A percentile compares a stretch with the other conserved stretches of the same genome.
Conservation (phyloP, 2,888 invertebrate genomes). For the Ypsolopha sequella region DNA sequence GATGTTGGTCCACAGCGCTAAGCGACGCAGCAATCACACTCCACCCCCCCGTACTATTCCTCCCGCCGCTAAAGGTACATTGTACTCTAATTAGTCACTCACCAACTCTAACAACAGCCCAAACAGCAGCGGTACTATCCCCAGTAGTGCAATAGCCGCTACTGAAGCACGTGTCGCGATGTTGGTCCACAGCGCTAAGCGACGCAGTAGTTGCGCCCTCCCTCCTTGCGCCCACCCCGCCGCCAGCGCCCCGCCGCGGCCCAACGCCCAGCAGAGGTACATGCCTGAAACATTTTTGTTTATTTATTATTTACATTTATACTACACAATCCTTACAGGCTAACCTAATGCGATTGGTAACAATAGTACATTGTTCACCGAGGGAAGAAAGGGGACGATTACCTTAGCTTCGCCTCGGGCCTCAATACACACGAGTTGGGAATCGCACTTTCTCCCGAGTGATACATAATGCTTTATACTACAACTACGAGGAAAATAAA, state of each 20-base stretch:
- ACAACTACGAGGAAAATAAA: too few species aligned
- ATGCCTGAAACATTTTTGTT: conserved; percentile 73
- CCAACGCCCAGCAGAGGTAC: conserved; percentile 95
- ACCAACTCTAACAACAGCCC: conserved; percentile 92
- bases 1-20: conserved; percentile 79
- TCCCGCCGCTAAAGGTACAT: conserved; percentile 91
- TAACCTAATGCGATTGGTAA: too few species aligned
- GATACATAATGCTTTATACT: too few species aligned
- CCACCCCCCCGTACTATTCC: conserved; percentile 87
- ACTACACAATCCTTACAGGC: too few species aligned
- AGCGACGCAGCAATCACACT: conserved; percentile 74
- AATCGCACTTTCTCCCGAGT: too few species aligned
- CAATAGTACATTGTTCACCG: too few species aligned
- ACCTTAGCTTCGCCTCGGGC: too few species aligned
- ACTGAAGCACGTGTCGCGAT: conserved; percentile 82
- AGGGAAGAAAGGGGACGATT: too few species aligned
- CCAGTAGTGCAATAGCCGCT: conserved; percentile 84
- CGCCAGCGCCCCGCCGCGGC: conserved; percentile 84
- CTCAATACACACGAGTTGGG: too few species aligned
- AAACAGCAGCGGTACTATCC: conserved; percentile 91
- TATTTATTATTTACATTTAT: too few species aligned
- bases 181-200: conserved; percentile 79
- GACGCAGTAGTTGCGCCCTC: conserved; percentile 78
- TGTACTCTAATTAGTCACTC: conserved; percentile 80
- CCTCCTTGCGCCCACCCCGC: conserved; percentile 93